phyloP scores from a whole-genome alignment of 2,113 vertebrate genomes.

The Myrmecophaga tridactyla region DNA sequence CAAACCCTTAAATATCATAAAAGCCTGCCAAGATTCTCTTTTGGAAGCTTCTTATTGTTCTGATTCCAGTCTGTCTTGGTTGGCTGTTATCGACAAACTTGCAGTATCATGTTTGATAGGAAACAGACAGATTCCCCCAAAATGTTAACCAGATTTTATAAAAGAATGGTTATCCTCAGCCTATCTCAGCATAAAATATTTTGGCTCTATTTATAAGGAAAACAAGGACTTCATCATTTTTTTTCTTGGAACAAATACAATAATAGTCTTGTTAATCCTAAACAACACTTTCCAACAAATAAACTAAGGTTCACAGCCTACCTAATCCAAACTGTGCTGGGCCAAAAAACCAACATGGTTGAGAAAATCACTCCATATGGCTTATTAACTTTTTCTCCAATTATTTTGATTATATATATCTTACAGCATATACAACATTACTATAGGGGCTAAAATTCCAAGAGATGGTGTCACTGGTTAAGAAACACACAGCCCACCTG shows the following conservation, averaged over 20 bases:
- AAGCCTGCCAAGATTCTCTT: neutral
- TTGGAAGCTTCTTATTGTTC: neutral
- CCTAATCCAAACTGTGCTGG: neutral
- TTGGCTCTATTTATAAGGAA: slow-evolving; percentile 41
- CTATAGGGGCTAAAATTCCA: neutral
- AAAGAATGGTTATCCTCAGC: neutral
- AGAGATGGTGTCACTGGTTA: neutral
- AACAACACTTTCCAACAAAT: slow-evolving; percentile 42
- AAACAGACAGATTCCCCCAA: neutral
- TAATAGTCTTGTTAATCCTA: slow-evolving; percentile 31
- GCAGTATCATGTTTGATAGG: neutral
- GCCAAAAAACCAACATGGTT: neutral
- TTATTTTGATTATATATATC: neutral
- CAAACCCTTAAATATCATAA: neutral
- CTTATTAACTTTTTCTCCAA: neutral
- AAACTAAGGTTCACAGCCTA: neutral
- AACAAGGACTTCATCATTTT: slow-evolving; percentile 44
- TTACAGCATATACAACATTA: neutral
- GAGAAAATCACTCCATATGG: neutral
- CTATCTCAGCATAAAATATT: slow-evolving; percentile 29
- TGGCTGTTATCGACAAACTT: slow-evolving; percentile 2
- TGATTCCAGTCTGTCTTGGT: neutral
- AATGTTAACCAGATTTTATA: slow-evolving; percentile 14
- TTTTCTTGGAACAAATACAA: slow-evolving; percentile 27
- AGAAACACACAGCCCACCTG: neutral